Conservation (phyloP, 2,797 vertebrate species). For the Ctenopoma multispine region DNA sequence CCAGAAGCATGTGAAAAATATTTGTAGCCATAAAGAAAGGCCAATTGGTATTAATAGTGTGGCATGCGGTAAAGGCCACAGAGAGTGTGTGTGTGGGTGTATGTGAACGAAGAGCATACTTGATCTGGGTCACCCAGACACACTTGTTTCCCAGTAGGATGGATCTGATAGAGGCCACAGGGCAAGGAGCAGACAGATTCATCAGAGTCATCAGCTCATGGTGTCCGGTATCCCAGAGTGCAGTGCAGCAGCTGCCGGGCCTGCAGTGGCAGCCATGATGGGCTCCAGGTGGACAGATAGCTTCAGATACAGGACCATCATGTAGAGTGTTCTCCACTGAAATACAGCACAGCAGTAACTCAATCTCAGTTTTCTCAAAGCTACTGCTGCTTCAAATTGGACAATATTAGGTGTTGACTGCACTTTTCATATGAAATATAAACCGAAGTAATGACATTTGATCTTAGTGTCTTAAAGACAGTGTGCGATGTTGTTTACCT, state of each 20-base stretch:
- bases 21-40: conserved; percentile 75
- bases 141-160: conserved; percentile 85
- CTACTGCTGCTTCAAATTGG: neutral
- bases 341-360: neutral
- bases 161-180: conserved; percentile 85
- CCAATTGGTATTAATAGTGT: conserved; percentile 81
- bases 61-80: conserved; percentile 59
- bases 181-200: conserved; percentile 83
- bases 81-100: conserved; percentile 56
- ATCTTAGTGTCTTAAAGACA: neutral
- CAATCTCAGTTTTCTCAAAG: neutral
- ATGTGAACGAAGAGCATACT: conserved; percentile 57
- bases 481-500: too few relatives aligned
- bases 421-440: neutral
- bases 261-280: conserved; percentile 78
- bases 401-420: neutral
- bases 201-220: conserved; percentile 82
- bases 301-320: conserved; percentile 33
- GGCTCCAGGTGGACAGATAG: conserved; percentile 81
- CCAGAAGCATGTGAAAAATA: conserved; percentile 76
- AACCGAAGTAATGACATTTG: neutral
- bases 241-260: conserved; percentile 79
- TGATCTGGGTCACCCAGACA: conserved; percentile 77
- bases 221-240: conserved; percentile 82
- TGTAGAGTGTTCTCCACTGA: neutral